A percentile compares a stretch with the other conserved stretches of the same genome.
Conservation (phyloP, 2,113 vertebrate species). For the Xyrauchen texanus region DNA sequence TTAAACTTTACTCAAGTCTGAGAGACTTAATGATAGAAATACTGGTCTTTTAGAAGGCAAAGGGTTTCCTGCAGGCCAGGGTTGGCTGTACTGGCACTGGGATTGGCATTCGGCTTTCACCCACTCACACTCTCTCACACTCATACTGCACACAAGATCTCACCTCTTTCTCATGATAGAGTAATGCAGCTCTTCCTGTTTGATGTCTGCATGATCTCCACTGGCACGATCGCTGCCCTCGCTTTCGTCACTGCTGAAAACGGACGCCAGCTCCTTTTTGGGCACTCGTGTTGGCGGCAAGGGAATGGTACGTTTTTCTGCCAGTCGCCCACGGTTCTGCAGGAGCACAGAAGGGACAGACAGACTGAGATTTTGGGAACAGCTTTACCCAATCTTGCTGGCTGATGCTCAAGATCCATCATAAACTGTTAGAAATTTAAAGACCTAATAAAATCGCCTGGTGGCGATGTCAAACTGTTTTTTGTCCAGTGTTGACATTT, state of each 20-base stretch:
- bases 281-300: constrained; percentile 83
- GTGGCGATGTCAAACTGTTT: too few species aligned
- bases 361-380: constrained; percentile 49
- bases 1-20: neutral
- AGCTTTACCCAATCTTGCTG: constrained; percentile 11
- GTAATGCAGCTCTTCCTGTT: constrained; percentile 87
- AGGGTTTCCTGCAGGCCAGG: constrained; percentile 21
- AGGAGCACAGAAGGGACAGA: constrained; percentile 44
- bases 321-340: constrained; percentile 95
- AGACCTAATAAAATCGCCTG: neutral
- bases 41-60: neutral
- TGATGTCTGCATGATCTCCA: constrained; percentile 83
- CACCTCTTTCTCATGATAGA: constrained; percentile 98
- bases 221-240: constrained; percentile 84
- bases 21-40: constrained; percentile 30
- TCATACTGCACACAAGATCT: constrained; percentile 36
- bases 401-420: neutral
- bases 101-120: neutral
- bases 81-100: constrained; percentile 7
- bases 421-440: neutral
- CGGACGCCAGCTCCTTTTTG: constrained; percentile 87
- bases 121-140: constrained; percentile 7
- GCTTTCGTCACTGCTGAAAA: constrained; percentile 89
- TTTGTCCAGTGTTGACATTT: too few species aligned
- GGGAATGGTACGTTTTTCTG: constrained; percentile 92